Base-by-base conservation (phyloP, 2,888 invertebrate genomes). In the Rhimphoctona megacephalus region DNA sequence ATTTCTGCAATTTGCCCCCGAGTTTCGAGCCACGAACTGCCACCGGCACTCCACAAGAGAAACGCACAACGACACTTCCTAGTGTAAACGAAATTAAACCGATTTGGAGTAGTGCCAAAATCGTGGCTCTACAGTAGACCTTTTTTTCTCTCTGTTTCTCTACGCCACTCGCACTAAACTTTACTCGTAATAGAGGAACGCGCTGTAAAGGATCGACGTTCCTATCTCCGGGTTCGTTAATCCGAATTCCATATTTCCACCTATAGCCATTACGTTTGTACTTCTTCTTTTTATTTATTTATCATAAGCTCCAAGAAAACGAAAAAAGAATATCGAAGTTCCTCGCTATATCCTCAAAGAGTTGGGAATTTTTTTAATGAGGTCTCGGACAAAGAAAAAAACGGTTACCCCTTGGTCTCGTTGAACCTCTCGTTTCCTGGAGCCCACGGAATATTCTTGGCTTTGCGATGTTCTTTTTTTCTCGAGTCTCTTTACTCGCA, bases 41-140 rank as follows among this genome's bases (percentile, higher is more conserved):
- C 86, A 77, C 73, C 54, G 72, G 83, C 77, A 86, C 86, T 78
- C 52, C 67, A 39, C 84, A 74, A 82, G 82, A 82, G 80, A 61
- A 61, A 86, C 84, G 82, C 80, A 83, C 85, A 64, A 17, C 30
- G 73, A 80, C 82, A 86, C 85, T 86, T 86, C 80, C 85, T 89
- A 88, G 90, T 88, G 90, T 89, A 90, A 92, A 92, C 91, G 89
- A 91, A 92, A 91, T 91, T 92, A 92, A 91, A 91, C 88, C 90
- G 90, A 90, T 91, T 91, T 92, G 91, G 91, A 90, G 85, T 67
- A 81, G 81, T 88, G 91, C 91, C 91, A 91, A 89, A 87, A 89
- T 89, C 90, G 90, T 86, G 87, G 85, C 88, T 89, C 87, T 77
- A 64, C 69, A 67, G 67, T 39, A 61, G 67, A 87, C 87, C 89